Evolutionary conservation across 2,113 vertebrate species (phyloP).

Genomic region (Uria lomvia): DNA sequence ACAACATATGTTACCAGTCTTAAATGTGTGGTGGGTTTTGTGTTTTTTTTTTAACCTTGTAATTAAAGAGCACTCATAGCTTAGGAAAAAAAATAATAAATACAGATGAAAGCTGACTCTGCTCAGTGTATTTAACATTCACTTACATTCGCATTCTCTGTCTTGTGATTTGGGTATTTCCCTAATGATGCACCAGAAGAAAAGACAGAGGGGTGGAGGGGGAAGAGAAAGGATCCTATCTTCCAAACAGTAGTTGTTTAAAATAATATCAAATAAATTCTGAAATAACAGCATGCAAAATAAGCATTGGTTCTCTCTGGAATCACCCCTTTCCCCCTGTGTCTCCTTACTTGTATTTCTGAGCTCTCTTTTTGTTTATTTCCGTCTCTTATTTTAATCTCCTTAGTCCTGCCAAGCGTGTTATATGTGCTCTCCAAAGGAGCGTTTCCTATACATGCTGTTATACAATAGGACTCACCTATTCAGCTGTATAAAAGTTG

Average conservation of each 20-base stretch:
- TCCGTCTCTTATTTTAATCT: conserved; percentile 30
- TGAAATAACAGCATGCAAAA: not conserved
- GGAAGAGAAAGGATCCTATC: not conserved
- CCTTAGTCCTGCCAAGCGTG: conserved; percentile 12
- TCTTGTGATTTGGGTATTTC: conserved; percentile 13
- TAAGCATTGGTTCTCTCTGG: not conserved
- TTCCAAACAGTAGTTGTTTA: not conserved
- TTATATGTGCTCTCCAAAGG: conserved; percentile 14
- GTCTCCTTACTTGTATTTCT: not conserved
- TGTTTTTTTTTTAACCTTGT: conserved; percentile 49
- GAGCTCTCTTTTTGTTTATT: conserved; percentile 43
- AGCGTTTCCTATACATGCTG: not conserved
- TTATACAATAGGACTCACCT: not conserved
- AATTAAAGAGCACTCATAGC: conserved; percentile 75
- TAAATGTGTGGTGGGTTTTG: conserved; percentile 21
- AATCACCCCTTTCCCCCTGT: not conserved
- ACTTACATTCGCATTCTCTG: not conserved
- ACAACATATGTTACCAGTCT: conserved; percentile 82
- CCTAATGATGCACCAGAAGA: not conserved
- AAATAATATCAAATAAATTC: conserved; percentile 4
- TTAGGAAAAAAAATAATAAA: conserved; percentile 32
- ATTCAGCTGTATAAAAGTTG: not conserved
- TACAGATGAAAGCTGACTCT: conserved; percentile 70
- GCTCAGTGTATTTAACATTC: conserved; percentile 31
- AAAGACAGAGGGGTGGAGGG: not conserved